Base-by-base conservation (phyloP, 30 jellyfish, hydroid and myxozoan species). In the Hydractinia echinata region DNA sequence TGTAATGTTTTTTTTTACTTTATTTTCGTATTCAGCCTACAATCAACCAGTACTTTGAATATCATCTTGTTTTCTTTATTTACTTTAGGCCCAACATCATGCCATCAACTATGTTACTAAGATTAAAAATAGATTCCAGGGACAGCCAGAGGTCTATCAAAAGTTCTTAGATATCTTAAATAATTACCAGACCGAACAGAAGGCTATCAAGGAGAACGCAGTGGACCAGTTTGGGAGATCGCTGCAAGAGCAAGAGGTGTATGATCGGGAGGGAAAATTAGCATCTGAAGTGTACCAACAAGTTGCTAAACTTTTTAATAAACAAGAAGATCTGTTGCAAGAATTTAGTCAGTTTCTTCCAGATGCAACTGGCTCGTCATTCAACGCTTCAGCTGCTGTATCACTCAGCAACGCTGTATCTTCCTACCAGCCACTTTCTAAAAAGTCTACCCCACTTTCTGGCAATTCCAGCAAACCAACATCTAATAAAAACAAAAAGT, bases 281-380 rank as follows among this genome's bases (percentile, higher is more conserved):
- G 98, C 98, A 4, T 79, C 94, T 61, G 98, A 92, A 91, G 98
- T 92, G 48, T 92, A 92, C 53, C 95, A 79, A 55, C 96, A 87
- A 82, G 98, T 92, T 30, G 98, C 98, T 0, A 92, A 86, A 64
- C 87, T 92, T 13, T 92, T 92, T 30, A 94, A 92, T 73, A 92
- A 85, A 16, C 98, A 92, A 74, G 96, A 87, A 48, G 98, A 92
- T 70, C 87, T 92, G 30, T 87, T 92, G 6, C 96, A 86, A 67
- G 98, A 92, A 81, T 92, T 92, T 87, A 92, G 98, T 66, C 98
- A 92, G 54, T 92, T 92, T 67, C 89, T 92, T 9, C 98, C 98
- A 5, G 98, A 92, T 78, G 96, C 98, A 48, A 83, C 92, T 49
- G 88, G 91, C 19, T 69, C 89, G 7, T 67, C 86, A 10, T 82